phyloP scores from a whole-genome alignment of 1,140 invertebrate species.

The Brachionus asplanchnoidis region DNA sequence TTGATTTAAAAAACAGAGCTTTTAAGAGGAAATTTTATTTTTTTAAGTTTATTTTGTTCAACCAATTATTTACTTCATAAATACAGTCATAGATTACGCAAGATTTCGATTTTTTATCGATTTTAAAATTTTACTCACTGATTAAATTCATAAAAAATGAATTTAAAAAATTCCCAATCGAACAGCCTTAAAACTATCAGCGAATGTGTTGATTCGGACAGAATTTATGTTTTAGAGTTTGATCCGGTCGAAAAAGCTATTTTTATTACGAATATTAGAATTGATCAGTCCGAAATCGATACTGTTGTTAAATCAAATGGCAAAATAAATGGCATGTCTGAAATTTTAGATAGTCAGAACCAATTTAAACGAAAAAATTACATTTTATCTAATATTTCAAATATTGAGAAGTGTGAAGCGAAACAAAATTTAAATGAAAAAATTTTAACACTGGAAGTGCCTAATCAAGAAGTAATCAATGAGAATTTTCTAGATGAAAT shows the following conservation, averaged over 20 bases:
- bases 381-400: not conserved
- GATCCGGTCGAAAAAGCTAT: not conserved
- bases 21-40: not conserved
- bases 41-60: not conserved
- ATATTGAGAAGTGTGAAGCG: not conserved
- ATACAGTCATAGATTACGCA: not conserved
- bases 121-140: not conserved
- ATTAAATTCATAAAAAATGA: not conserved
- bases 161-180: not conserved
- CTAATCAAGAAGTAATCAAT: not conserved
- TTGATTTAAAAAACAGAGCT: not conserved
- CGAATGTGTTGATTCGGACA: not conserved
- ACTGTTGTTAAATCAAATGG: not conserved
- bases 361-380: not conserved
- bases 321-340: not conserved
- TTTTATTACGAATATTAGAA: not conserved
- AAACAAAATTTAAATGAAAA: not conserved
- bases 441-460: not conserved
- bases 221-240: not conserved
- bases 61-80: not conserved
- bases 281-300: not conserved
- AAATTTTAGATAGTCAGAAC: constrained; percentile 17
- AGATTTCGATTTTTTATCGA: not conserved
- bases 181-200: constrained; percentile 1
- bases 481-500: not conserved